These are phyloP conservation scores for Lomographa bimaculata DNA, from an alignment of 2,888 invertebrate genomes.

Conservation along the genomic window DNA sequence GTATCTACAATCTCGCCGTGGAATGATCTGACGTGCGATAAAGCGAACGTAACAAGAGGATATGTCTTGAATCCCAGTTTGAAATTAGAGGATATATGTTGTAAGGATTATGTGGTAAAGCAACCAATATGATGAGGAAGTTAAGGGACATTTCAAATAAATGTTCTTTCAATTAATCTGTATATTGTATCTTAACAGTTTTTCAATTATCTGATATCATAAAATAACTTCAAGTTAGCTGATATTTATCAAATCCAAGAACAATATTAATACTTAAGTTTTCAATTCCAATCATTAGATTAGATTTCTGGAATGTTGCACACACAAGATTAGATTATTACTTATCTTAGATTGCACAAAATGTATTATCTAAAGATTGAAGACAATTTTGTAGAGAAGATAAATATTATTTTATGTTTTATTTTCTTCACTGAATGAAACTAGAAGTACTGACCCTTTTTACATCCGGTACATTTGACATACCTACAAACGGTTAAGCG, in stretches of 20 bases:
- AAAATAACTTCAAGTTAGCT: too few relatives aligned
- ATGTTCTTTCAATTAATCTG: too few relatives aligned
- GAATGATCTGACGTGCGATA: conserved; percentile 10
- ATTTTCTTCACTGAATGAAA: too few relatives aligned
- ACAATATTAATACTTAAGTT: conserved; percentile 13
- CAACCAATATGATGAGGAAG: neutral
- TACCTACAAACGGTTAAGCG: too few relatives aligned
- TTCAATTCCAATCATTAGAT: conserved; percentile 13
- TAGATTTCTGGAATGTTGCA: neutral
- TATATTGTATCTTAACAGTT: neutral
- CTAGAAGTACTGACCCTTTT: too few relatives aligned
- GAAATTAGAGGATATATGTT: conserved; percentile 12
- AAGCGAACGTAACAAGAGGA: conserved; percentile 9
- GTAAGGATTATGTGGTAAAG: conserved; percentile 9
- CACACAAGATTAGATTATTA: too few relatives aligned
- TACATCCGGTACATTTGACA: too few relatives aligned
- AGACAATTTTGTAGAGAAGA: too few relatives aligned
- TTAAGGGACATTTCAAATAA: neutral
- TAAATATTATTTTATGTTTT: too few relatives aligned
- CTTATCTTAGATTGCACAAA: too few relatives aligned
- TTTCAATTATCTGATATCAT: neutral
- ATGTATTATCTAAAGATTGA: too few relatives aligned
- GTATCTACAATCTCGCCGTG: conserved; percentile 15
- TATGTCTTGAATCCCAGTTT: conserved; percentile 7
- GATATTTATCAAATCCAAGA: too few relatives aligned